phyloP scores from a whole-genome alignment of 2,113 vertebrate species.

The Pangasianodon hypophthalmus region DNA sequence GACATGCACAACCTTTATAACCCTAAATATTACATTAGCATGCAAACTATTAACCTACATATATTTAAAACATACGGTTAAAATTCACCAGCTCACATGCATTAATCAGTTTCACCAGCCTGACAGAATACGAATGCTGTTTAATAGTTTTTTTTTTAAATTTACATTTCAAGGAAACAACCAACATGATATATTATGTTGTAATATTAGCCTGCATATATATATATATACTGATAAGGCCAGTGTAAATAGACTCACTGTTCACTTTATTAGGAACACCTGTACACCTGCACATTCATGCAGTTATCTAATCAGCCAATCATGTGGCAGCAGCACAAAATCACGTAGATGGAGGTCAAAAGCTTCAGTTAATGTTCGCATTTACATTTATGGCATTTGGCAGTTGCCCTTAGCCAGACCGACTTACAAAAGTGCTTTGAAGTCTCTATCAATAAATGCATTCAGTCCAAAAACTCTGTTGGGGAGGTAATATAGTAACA shows the following conservation, averaged over 20 bases:
- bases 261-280: not conserved
- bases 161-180: not conserved
- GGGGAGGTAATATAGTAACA: too few species aligned
- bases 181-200: not conserved
- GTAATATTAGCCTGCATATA: not conserved
- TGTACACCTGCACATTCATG: too few species aligned
- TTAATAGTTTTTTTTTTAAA: not conserved
- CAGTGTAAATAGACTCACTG: not conserved
- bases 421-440: too few species aligned
- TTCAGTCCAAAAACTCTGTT: too few species aligned
- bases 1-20: not conserved
- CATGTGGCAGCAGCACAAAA: too few species aligned
- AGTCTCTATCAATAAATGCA: too few species aligned
- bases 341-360: too few species aligned
- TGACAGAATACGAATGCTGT: not conserved
- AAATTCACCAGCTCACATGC: not conserved
- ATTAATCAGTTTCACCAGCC: not conserved
- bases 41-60: conserved; percentile 3
- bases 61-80: not conserved
- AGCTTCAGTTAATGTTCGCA: too few species aligned
- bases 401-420: too few species aligned
- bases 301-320: too few species aligned
- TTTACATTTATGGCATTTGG: too few species aligned
- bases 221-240: not conserved
- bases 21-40: conserved; percentile 1